Evolutionary conservation across 2,888 invertebrate species (phyloP).

Genomic region (Drosophila pegasa): DNA sequence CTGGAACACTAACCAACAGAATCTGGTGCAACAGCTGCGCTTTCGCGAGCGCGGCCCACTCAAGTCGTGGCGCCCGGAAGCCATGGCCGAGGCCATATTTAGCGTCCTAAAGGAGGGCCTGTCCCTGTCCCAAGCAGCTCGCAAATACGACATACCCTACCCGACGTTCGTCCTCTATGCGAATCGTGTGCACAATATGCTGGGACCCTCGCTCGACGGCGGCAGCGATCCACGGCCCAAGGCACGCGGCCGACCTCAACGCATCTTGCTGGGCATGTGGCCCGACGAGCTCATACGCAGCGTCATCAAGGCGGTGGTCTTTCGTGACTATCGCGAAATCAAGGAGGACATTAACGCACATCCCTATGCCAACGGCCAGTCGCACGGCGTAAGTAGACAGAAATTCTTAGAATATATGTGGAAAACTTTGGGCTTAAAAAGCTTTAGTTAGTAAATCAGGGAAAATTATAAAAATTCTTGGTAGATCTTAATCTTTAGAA

Average conservation of each 20-base stretch:
- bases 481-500: too few relatives aligned
- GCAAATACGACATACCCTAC: conserved; percentile 97
- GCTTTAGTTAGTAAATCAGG: too few relatives aligned
- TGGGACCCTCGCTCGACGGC: conserved; percentile 95
- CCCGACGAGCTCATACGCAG: conserved; percentile 97
- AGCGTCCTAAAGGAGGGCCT: conserved; percentile 95
- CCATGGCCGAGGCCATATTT: conserved; percentile 97
- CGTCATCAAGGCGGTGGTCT: conserved; percentile 95
- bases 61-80: conserved; percentile 97
- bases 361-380: conserved; percentile 84
- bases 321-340: conserved; percentile 93
- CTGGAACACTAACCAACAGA: conserved; percentile 96
- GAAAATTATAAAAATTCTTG: too few relatives aligned
- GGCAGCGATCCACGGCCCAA: conserved; percentile 96
- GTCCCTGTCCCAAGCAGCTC: conserved; percentile 94
- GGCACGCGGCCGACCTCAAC: conserved; percentile 95
- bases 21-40: conserved; percentile 94
- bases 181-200: conserved; percentile 96
- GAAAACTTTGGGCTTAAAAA: too few relatives aligned
- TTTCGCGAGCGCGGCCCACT: conserved; percentile 96
- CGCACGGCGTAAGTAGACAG: conserved; percentile 66
- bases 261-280: conserved; percentile 96
- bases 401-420: not conserved
- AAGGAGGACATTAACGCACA: conserved; percentile 89
- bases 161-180: conserved; percentile 97